Percentiles rank a stretch among this genome's conserved stretches.
These are phyloP conservation scores for Blomia tropicalis DNA, from an alignment of 2,888 invertebrate species.

Conservation along the genomic window DNA sequence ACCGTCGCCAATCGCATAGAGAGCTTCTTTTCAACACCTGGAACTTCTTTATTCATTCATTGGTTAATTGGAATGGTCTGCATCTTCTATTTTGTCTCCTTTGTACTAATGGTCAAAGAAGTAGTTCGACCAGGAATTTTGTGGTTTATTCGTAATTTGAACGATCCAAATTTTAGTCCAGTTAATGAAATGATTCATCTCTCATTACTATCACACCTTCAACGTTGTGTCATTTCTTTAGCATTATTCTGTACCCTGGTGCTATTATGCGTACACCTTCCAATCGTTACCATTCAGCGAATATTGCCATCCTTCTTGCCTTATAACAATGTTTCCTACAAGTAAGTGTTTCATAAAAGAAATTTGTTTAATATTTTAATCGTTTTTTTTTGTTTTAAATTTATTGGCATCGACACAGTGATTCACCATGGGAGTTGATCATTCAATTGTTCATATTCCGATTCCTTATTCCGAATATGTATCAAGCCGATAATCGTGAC, in stretches of 20 bases:
- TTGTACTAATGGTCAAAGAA: slow-evolving; percentile 75
- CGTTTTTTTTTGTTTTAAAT: slow-evolving; percentile 3
- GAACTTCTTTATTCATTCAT: slow-evolving; percentile 92
- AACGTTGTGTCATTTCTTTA: slow-evolving; percentile 76
- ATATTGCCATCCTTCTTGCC: slow-evolving; percentile 76
- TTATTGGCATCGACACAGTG: slow-evolving; percentile 42
- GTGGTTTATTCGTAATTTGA: slow-evolving; percentile 93
- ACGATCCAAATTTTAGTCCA: slow-evolving; percentile 98
- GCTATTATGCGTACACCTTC: slow-evolving; percentile 86
- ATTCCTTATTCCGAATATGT: slow-evolving; percentile 81
- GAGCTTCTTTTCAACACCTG: slow-evolving; percentile 75
- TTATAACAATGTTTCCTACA: slow-evolving; percentile 61
- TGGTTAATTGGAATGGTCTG: slow-evolving; percentile 98
- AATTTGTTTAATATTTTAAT: neutral
- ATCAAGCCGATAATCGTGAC: slow-evolving; percentile 57
- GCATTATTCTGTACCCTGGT: slow-evolving; percentile 92
- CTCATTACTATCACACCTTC: slow-evolving; percentile 73
- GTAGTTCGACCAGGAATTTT: slow-evolving; percentile 88
- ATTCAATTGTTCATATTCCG: slow-evolving; percentile 76
- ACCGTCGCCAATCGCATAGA: slow-evolving; percentile 62
- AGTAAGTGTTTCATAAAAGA: slow-evolving; percentile 20
- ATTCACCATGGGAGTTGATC: slow-evolving; percentile 64
- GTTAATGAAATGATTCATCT: slow-evolving; percentile 97
- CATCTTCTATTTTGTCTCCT: slow-evolving; percentile 97
- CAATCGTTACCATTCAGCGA: slow-evolving; percentile 65